Conservation (phyloP, 2,113 vertebrate genomes). For the Boleophthalmus pectinirostris region DNA sequence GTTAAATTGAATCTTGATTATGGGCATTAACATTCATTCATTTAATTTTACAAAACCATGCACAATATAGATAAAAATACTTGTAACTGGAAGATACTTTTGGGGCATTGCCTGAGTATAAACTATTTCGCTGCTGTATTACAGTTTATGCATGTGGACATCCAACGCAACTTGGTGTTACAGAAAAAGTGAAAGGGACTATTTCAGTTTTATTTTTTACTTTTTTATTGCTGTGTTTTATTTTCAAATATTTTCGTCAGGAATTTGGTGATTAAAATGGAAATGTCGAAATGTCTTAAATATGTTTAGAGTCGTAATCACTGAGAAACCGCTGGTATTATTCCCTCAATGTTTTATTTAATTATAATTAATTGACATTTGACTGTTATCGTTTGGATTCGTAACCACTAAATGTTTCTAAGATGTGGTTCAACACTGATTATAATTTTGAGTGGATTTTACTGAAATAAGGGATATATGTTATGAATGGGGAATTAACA, state of each 20-base stretch:
- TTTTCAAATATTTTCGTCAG: not conserved
- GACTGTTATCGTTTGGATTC: not conserved
- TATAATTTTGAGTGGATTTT: not conserved
- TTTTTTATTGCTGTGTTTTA: slow-evolving; percentile 7
- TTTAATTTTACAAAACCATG: not conserved
- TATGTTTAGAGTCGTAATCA: not conserved
- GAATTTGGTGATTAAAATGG: not conserved
- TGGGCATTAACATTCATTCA: not conserved
- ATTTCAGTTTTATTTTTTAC: not conserved
- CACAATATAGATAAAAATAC: not conserved
- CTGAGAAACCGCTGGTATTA: not conserved
- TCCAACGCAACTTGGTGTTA: slow-evolving; percentile 15
- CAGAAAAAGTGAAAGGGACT: slow-evolving; percentile 34
- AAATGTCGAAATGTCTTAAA: not conserved
- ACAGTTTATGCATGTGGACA: not conserved
- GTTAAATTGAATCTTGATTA: not conserved
- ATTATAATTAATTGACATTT: not conserved
- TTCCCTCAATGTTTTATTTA: not conserved
- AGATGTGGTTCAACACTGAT: not conserved
- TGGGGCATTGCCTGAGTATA: not conserved
- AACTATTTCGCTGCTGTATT: not conserved
- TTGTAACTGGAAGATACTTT: not conserved
- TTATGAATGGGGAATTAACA: not conserved
- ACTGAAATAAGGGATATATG: not conserved
- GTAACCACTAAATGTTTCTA: not conserved